Base-by-base conservation (phyloP, 2,888 invertebrate genomes). In the Drosophila meridionalis region DNA sequence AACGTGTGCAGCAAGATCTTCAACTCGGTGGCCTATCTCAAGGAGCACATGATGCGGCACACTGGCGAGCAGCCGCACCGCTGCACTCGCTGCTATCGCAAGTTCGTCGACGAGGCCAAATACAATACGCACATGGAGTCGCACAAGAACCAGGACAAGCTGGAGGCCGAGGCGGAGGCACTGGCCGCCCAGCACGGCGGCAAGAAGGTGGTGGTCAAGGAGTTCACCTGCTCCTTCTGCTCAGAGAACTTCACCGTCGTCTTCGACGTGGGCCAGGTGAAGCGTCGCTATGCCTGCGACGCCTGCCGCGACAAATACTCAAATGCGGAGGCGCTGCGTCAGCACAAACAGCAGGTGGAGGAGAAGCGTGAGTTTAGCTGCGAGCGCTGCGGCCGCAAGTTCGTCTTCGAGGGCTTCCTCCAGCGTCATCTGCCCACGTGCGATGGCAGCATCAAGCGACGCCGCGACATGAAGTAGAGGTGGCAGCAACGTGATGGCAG, bases 201-300 rank as follows among this genome's bases (percentile, higher is more conserved):
- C 57, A 92, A 92, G 55, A 93, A 93, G 75, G 91, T 92, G 8
- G 86, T 93, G 2, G 90, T 93, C 20, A 93, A 93, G 65, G 93
- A 93, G 61, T 93, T 92, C 65, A 90, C 87, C 3, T 93, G 93
- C 69, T 93, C 93, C 2, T 93, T 93, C 48, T 93, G 93, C 55
- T 78, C 91, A 0, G 81, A 92, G 52, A 90, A 87, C 61, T 93
- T 93, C n/a, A 93, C 93, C 0, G 93, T 93, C 0, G 92, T 92
- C 4, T 93, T 93, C 34, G 93, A 93, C 52, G 91, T 91, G 0
- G 92, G 93, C 0, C 91, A 92, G 67, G 92, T 92, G 12, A 93
- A 93, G 69, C 90, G 93, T 0, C 93, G 93, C 42, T 93, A 93
- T 68, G 93, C 93, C 4, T 93, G 93, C 72, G 93, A 93, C 42